Base-by-base conservation (phyloP, 2,888 invertebrate genomes). In the Cosmopolites sordidus region DNA sequence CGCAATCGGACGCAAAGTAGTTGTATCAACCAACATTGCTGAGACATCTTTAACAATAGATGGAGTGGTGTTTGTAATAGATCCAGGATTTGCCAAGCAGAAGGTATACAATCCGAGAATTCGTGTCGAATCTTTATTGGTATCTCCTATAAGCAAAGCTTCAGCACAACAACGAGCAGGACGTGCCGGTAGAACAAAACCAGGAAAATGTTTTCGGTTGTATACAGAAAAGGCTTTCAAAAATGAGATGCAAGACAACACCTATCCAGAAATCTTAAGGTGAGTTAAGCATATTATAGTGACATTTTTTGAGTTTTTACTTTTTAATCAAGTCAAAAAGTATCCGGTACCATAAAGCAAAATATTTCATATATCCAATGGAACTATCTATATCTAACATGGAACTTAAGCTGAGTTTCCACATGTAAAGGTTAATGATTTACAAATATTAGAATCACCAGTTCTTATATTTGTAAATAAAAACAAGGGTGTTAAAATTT, bases 1-100 rank as follows among this genome's bases (percentile, higher is more conserved):
- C 16, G 85, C 84, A 2, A 81, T 87, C 51, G 86, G 87, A 6
- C 71, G 86, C 16, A 86, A 86, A 74, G 92, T 96, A 1, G 98
- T 99, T 0, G 95, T 99, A 0, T 97, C 98, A 0, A 99, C 99
- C 0, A 99, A 99, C 72, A 99, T 99, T 62, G 99, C 99, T 0
- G 99, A 99, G 77, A 99, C 99, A 0, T 98, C 98, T 0, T 75
- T 99, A 16, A 99, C 99, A 3, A 99, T 99, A 66, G 99, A 99
- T 67, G 99, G 99, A 43, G 97, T 99, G 1, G 99, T 99, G 9
- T 99, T 97, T 72, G 99, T 99, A 8, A 98, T 99, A 68, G 99
- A 99, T 76, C 98, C 99, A 0, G 99, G 99, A 8, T 99, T 99
- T 76, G 95, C 98, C 0, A 99, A 99, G 70, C 99, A 99, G 73